A percentile compares a stretch with the other conserved stretches of the same genome.
phyloP scores from a whole-genome alignment of 30 jellyfish, hydroid and myxozoan species.

The Hydractinia echinata region DNA sequence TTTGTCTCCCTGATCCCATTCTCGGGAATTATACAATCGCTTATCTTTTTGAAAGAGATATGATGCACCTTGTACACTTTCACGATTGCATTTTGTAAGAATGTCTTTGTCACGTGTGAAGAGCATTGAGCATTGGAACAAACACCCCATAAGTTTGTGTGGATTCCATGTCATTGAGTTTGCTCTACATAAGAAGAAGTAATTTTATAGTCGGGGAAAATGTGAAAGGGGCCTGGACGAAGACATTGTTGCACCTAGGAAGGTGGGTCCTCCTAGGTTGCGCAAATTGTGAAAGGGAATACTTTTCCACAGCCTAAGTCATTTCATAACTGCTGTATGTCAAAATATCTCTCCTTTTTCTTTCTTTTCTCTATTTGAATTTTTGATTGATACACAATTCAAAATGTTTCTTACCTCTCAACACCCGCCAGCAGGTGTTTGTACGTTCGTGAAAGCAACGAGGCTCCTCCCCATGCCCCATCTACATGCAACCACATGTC shows the following conservation, averaged over 20 bases:
- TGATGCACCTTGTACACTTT: conserved; percentile 52
- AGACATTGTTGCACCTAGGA: too few relatives aligned
- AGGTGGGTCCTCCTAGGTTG: background rate
- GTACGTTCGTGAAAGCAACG: conserved; percentile 65
- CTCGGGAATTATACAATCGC: conserved; percentile 47
- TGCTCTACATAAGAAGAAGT: conserved; percentile 36
- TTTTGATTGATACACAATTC: background rate
- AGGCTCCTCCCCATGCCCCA: conserved; percentile 97
- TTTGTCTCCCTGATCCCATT: conserved; percentile 89
- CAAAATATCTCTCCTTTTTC: too few relatives aligned
- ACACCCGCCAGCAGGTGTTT: conserved; percentile 63
- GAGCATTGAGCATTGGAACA: conserved; percentile 72
- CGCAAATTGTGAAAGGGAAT: background rate
- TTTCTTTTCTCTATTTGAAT: too few relatives aligned
- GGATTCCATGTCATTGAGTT: conserved; percentile 97
- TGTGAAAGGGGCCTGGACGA: too few relatives aligned
- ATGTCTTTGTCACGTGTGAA: conserved; percentile 50
- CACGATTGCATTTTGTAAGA: conserved; percentile 56
- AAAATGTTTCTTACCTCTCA: conserved; percentile 49
- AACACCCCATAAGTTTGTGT: conserved; percentile 77
- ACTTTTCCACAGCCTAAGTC: background rate
- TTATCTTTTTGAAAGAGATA: conserved; percentile 87
- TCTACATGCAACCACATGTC: conserved; percentile 82
- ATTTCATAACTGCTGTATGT: too few relatives aligned
- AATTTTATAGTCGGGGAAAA: too few relatives aligned